Evolutionary conservation across 1,140 invertebrate genomes (phyloP).

Genomic region (Ceratosolen fusciceps): DNA sequence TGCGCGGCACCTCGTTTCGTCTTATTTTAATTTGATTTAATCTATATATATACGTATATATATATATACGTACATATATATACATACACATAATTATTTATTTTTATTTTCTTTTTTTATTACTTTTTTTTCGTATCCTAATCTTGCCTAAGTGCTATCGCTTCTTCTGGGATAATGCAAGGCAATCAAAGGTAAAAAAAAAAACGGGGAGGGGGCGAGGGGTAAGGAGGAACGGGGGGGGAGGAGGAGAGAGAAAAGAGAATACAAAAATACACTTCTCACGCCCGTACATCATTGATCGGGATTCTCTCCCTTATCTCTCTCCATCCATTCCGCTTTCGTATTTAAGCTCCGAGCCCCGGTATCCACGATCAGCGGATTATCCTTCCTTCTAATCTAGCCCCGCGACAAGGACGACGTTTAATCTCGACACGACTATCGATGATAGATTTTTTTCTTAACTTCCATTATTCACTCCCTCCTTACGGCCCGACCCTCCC

Average conservation of each 20-base stretch:
- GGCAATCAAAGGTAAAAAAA: neutral
- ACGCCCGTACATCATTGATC: conserved; percentile 5
- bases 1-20: neutral
- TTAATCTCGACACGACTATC: conserved; percentile 17
- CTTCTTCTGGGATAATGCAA: neutral
- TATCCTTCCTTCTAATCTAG: conserved; percentile 7
- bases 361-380: conserved; percentile 1
- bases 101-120: no score
- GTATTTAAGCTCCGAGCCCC: neutral
- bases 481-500: neutral
- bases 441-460: conserved; percentile 2
- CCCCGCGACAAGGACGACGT: conserved; percentile 4
- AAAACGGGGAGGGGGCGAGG: no score
- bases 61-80: no score
- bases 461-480: neutral
- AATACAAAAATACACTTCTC: no score
- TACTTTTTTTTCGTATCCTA: neutral
- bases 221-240: no score
- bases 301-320: neutral
- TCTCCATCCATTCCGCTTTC: neutral
- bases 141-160: neutral
- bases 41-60: no score
- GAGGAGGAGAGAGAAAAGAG: no score
- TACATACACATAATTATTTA: no score
- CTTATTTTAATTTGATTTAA: neutral